Conservation (phyloP, 35 echinoderm and acorn worm species). For the Eucidaris tribuloides region DNA sequence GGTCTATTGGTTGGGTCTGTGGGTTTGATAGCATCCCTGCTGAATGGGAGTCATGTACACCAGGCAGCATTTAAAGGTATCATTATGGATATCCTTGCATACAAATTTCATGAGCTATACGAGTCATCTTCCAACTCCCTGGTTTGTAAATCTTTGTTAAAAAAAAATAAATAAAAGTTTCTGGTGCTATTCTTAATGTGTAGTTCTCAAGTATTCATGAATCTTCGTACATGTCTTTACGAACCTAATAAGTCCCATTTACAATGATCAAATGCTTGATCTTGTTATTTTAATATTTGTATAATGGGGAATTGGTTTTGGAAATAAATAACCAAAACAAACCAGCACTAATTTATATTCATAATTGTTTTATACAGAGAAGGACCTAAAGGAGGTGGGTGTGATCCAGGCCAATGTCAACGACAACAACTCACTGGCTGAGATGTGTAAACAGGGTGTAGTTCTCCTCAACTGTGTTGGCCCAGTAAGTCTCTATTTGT, state of each 20-base stretch:
- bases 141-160: not conserved
- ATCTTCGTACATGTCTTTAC: not conserved
- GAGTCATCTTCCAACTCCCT: constrained; percentile 34
- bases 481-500: constrained; percentile 80
- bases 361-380: too few relatives aligned
- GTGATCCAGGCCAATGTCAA: constrained; percentile 74
- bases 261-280: too few relatives aligned
- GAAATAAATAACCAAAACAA: too few relatives aligned
- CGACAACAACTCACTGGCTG: constrained; percentile 56
- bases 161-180: not conserved
- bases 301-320: too few relatives aligned
- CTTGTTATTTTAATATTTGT: not conserved
- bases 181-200: not conserved
- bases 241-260: too few relatives aligned
- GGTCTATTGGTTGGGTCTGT: constrained; percentile 76
- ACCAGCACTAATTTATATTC: too few relatives aligned
- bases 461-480: constrained; percentile 89
- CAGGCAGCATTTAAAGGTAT: constrained; percentile 88
- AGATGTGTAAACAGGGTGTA: constrained; percentile 68
- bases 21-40: constrained; percentile 95
- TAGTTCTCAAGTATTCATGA: not conserved
- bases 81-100: not conserved
- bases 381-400: constrained; percentile 53
- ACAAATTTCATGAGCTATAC: not conserved
- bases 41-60: constrained; percentile 79